phyloP scores from a whole-genome alignment of 2,888 invertebrate genomes.

The Aproaerema taeniolella region DNA sequence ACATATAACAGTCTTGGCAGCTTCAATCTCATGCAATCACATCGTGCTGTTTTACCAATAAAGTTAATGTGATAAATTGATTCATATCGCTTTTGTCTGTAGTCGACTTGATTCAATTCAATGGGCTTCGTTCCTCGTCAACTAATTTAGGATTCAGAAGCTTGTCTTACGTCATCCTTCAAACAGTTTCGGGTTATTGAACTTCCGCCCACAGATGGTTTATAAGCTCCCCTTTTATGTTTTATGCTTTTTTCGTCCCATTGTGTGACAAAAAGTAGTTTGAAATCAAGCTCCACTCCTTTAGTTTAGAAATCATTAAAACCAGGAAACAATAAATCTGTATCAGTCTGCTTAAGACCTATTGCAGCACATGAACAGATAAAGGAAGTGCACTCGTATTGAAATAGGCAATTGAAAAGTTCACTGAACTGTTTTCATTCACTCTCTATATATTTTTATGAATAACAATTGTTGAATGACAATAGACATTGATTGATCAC shows the following conservation, averaged over 20 bases:
- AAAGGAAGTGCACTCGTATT: slow-evolving; percentile 4
- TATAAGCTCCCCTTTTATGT: no score
- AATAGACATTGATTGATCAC: slow-evolving; percentile 1
- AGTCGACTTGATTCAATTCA: background rate
- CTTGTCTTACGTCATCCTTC: slow-evolving; percentile 5
- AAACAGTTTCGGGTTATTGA: slow-evolving; percentile 2
- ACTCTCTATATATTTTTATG: slow-evolving; percentile 2
- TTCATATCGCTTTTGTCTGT: slow-evolving; percentile 9
- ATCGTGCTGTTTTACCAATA: no score
- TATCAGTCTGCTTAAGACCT: slow-evolving; percentile 7
- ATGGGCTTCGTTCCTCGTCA: slow-evolving; percentile 6
- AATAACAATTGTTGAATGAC: slow-evolving; percentile 5
- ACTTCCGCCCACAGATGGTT: no score
- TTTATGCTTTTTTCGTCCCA: no score
- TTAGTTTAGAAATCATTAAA: no score
- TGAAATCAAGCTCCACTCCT: no score
- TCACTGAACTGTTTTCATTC: slow-evolving; percentile 11
- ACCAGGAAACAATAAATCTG: slow-evolving; percentile 3
- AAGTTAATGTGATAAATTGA: slow-evolving; percentile 12
- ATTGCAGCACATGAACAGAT: slow-evolving; percentile 6
- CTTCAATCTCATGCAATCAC: no score
- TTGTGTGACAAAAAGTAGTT: no score
- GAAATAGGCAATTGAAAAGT: slow-evolving; percentile 1
- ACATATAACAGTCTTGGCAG: no score
- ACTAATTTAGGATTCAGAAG: background rate